A percentile compares a stretch with the other conserved stretches of the same genome.
Conservation (phyloP, 1,140 invertebrate genomes). For the Coptotermes formosanus region DNA sequence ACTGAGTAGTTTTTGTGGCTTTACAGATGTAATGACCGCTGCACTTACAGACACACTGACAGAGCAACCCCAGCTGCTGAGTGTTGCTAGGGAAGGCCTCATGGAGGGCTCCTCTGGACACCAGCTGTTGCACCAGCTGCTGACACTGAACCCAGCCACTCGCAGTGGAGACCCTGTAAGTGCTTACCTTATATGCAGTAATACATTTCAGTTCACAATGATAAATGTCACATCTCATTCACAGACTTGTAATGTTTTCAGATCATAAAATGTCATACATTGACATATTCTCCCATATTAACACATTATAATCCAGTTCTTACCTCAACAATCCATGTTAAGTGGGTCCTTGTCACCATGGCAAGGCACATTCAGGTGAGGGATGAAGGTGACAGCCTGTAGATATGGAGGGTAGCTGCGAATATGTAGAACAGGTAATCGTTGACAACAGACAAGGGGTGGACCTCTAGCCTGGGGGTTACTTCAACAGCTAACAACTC, state of each 20-base stretch:
- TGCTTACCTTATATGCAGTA: too few species aligned
- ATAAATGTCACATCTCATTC: background rate
- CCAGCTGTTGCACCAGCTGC: constrained; percentile 30
- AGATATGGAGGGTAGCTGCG: too few species aligned
- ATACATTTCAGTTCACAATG: background rate
- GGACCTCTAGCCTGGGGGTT: too few species aligned
- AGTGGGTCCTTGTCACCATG: too few species aligned
- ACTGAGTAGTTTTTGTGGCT: constrained; percentile 33
- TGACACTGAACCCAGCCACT: constrained; percentile 20
- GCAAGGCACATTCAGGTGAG: too few species aligned
- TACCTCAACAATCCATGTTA: too few species aligned
- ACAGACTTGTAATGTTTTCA: background rate
- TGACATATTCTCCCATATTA: background rate
- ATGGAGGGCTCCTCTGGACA: constrained; percentile 25
- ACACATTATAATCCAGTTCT: too few species aligned
- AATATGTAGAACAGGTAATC: too few species aligned
- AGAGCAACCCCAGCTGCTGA: constrained; percentile 64
- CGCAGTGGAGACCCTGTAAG: background rate
- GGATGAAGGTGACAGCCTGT: too few species aligned
- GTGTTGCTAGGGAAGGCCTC: constrained; percentile 48
- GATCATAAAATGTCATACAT: background rate
- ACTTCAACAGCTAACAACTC: too few species aligned
- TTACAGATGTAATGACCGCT: constrained; percentile 67
- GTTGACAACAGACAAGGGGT: too few species aligned
- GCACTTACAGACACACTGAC: constrained; percentile 66